Evolutionary conservation across 2,888 invertebrate species (phyloP).

Genomic region (Helicoverpa assulta): DNA sequence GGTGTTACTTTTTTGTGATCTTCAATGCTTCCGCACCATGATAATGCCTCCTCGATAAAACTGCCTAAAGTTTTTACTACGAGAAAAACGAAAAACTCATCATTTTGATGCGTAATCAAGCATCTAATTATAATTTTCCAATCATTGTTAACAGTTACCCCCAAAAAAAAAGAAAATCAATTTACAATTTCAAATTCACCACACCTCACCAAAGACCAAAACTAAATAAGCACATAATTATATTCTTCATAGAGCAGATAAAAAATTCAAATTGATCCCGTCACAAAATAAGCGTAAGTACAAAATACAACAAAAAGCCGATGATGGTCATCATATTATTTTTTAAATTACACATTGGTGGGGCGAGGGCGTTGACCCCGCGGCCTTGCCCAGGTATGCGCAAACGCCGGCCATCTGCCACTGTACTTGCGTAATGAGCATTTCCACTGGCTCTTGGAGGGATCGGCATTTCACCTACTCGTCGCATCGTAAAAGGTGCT

Average conservation of each 20-base stretch:
- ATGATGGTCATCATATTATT: constrained; percentile 47
- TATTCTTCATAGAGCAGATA: constrained; percentile 27
- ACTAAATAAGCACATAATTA: constrained; percentile 36
- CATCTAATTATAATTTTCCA: neutral
- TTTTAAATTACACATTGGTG: constrained; percentile 53
- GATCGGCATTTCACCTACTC: constrained; percentile 26
- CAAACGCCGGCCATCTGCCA: constrained; percentile 54
- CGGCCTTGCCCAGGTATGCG: constrained; percentile 62
- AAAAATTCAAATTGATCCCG: constrained; percentile 42
- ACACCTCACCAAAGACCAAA: constrained; percentile 33
- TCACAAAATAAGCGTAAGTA: constrained; percentile 46
- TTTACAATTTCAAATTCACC: constrained; percentile 36
- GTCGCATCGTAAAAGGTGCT: constrained; percentile 15
- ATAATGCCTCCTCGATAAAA: too few species aligned
- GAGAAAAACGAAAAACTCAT: neutral
- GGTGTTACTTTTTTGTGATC: neutral
- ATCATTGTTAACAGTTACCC: constrained; percentile 26
- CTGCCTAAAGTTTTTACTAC: too few species aligned
- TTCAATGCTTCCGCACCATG: too few species aligned
- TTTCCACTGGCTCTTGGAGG: constrained; percentile 43
- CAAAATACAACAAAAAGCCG: constrained; percentile 58
- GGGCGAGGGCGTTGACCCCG: constrained; percentile 45
- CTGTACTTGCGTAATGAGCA: constrained; percentile 63
- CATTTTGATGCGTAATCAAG: neutral
- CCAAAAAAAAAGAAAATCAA: constrained; percentile 31